A percentile compares a stretch with the other conserved stretches of the same genome.
These are phyloP conservation scores for Aplysia californica DNA, from an alignment of 1,140 invertebrate genomes.

Conservation along the genomic window DNA sequence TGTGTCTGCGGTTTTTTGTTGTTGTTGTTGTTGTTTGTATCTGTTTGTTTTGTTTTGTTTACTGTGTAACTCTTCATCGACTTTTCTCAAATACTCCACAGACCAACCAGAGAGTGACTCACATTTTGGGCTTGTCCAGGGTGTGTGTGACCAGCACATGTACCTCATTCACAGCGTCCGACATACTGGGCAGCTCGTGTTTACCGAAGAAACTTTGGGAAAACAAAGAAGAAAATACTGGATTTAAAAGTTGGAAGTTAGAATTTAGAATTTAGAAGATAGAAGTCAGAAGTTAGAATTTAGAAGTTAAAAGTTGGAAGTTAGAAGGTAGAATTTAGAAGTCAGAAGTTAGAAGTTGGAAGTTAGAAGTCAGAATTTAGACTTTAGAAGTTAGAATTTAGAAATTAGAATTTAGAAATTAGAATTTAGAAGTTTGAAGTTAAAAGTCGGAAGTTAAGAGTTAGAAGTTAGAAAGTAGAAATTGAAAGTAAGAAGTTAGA, in stretches of 20 bases:
- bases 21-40: too few species aligned
- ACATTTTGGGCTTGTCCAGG: slow-evolving; percentile 29
- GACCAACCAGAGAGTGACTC: too few species aligned
- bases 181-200: slow-evolving; percentile 33
- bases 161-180: slow-evolving; percentile 1
- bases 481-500: background rate
- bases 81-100: too few species aligned
- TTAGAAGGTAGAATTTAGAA: background rate
- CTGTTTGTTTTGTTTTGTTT: too few species aligned
- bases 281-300: background rate
- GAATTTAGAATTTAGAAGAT: background rate
- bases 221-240: background rate
- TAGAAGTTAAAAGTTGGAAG: background rate
- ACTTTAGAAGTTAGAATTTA: background rate
- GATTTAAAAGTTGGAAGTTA: background rate
- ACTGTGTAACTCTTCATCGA: too few species aligned
- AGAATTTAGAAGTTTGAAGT: background rate
- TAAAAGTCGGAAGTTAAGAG: background rate
- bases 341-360: background rate
- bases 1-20: too few species aligned
- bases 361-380: background rate
- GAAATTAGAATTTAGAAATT: background rate
- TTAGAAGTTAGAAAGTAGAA: background rate
- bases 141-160: slow-evolving; percentile 19
- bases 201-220: slow-evolving; percentile 35